A percentile compares a stretch with the other conserved stretches of the same genome.
These are phyloP conservation scores for Maniola hyperantus DNA, from an alignment of 2,888 invertebrate genomes.

Conservation along the genomic window DNA sequence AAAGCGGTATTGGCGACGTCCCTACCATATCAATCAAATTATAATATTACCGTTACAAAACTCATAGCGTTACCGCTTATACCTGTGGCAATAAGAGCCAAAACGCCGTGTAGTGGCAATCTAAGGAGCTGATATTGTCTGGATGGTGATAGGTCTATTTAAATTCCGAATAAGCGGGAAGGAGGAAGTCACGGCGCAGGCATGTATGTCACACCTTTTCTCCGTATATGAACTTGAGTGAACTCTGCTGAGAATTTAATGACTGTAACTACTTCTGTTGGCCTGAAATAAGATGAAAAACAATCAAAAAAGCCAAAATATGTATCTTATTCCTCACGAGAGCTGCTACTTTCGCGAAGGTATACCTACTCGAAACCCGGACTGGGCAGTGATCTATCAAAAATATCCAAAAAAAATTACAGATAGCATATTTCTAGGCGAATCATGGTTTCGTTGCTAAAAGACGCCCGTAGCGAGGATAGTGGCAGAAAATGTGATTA, in stretches of 20 bases:
- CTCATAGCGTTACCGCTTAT: slow-evolving; percentile 48
- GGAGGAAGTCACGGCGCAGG: slow-evolving; percentile 78
- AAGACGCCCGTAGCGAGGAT: too few relatives aligned
- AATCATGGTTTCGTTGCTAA: too few relatives aligned
- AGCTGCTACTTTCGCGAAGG: too few relatives aligned
- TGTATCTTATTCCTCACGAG: too few relatives aligned
- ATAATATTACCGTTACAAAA: slow-evolving; percentile 60
- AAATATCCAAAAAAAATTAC: too few relatives aligned
- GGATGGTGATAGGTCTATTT: slow-evolving; percentile 76
- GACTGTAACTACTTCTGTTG: slow-evolving; percentile 35
- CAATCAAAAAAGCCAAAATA: not conserved
- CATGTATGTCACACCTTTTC: slow-evolving; percentile 80
- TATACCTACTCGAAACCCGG: too few relatives aligned
- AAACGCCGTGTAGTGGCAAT: slow-evolving; percentile 45
- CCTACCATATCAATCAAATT: slow-evolving; percentile 79
- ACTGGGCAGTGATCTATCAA: too few relatives aligned
- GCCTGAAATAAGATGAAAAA: slow-evolving; percentile 16
- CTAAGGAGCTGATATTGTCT: slow-evolving; percentile 48
- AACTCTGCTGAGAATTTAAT: slow-evolving; percentile 57
- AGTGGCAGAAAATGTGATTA: too few relatives aligned
- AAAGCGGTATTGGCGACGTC: slow-evolving; percentile 75
- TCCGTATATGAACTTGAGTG: slow-evolving; percentile 77
- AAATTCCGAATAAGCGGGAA: slow-evolving; percentile 81
- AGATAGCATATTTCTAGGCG: too few relatives aligned
- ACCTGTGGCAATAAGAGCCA: slow-evolving; percentile 50